Base-by-base conservation (phyloP, 2,797 vertebrate genomes). In the Synanceia verrucosa region DNA sequence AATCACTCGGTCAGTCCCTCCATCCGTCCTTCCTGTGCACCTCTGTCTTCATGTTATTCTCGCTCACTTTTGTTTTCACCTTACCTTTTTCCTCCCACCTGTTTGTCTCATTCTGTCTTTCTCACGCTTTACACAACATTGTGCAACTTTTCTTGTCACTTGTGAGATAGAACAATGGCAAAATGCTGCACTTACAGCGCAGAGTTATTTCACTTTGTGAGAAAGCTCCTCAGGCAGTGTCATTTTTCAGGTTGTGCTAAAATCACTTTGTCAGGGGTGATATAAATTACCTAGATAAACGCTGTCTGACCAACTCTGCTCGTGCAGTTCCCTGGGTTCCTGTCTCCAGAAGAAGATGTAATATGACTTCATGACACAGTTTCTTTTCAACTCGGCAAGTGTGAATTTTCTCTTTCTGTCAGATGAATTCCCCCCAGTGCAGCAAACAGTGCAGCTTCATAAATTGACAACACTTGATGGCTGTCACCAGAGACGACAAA, bases 171-270 rank as follows among this genome's bases (percentile, higher is more conserved):
- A 39, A 69, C 56, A 57, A 46, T 0, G 14, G 68, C 51, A 70
- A 80, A 83, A 65, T 12, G 29, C 65, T 60, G 44, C 73, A 76
- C 61, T 68, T 75, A 66, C 72, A 61, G 24, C 50, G 61, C 39
- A 11, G 53, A 73, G 73, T 79, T 81, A 72, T 88, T 81, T 76
- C 71, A 64, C 79, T 76, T 76, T 65, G 44, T 66, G 31, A 77
- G 61, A 83, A 83, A 84, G 37, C 79, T 77, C 83, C 79, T 70
- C 64, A 61, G 83, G 82, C 79, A 6, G 60, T 77, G 84, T 83
- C 76, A 79, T 89, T 88, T 90, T 79, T 86, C 76, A 87, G 72
- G 39, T 78, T 80, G 66, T 82, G 72, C 80, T 74, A 82, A 87
- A 89, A 88, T 84, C 82, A 65, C 75, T 73, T 82, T 82, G 81